Percentiles rank a stretch among this genome's conserved stretches.
Conservation (phyloP, 2,113 vertebrate genomes). For the Dissostichus mawsoni region DNA sequence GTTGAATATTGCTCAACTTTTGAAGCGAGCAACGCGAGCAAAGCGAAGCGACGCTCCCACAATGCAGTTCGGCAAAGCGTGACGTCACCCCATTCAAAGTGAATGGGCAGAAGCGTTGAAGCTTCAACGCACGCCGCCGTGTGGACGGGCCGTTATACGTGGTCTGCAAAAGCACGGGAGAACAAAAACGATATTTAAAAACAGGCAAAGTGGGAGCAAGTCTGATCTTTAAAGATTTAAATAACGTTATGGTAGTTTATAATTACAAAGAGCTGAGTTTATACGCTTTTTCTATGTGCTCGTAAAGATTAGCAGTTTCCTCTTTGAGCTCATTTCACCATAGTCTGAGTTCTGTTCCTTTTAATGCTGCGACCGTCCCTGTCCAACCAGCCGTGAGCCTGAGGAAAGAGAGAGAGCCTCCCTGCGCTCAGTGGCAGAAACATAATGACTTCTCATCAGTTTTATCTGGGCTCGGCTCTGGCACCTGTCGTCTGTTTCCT, state of each 20-base stretch:
- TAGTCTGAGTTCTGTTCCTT: neutral
- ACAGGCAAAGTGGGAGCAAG: too few relatives aligned
- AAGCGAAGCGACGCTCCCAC: too few relatives aligned
- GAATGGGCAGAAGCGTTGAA: too few relatives aligned
- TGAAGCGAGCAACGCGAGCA: too few relatives aligned
- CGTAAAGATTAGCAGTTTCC: neutral
- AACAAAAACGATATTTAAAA: too few relatives aligned
- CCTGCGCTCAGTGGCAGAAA: constrained; percentile 5
- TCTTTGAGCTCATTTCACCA: neutral
- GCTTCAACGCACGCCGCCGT: too few relatives aligned
- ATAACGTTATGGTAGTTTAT: neutral
- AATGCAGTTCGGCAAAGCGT: too few relatives aligned
- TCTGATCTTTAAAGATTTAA: neutral
- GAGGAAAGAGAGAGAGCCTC: neutral
- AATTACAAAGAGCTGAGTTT: neutral
- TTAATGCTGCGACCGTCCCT: neutral
- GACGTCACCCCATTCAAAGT: too few relatives aligned
- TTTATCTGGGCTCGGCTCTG: constrained; percentile 55
- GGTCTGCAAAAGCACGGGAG: too few relatives aligned
- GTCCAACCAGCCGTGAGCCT: neutral
- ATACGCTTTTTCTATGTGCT: neutral
- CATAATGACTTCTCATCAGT: constrained; percentile 58
- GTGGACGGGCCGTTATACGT: too few relatives aligned
- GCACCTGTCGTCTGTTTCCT: constrained; percentile 59
- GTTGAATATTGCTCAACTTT: too few relatives aligned